Evolutionary conservation across 2,113 vertebrate species (phyloP).

Genomic region (Stomatorhinus ivindoensis): DNA sequence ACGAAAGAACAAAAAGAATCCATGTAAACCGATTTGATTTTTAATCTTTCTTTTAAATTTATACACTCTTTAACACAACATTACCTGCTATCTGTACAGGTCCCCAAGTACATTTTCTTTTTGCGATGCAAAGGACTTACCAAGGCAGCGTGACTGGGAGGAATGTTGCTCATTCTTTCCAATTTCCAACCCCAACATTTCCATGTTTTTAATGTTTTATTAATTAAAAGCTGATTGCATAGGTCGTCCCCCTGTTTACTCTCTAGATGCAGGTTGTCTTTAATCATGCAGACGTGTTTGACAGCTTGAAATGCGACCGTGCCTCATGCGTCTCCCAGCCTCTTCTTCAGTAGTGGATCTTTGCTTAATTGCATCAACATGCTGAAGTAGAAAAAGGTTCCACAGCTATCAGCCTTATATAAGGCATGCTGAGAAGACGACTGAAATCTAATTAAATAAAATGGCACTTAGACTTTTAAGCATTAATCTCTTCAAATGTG

Average conservation of each 20-base stretch:
- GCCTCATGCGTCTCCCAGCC: conserved; percentile 61
- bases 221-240: background rate
- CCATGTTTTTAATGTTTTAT: conserved; percentile 13
- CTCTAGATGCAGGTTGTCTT: conserved; percentile 60
- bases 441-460: background rate
- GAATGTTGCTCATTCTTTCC: background rate
- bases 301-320: conserved; percentile 57
- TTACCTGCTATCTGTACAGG: background rate
- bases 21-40: background rate
- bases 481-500: background rate
- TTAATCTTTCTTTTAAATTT: background rate
- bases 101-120: background rate
- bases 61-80: background rate
- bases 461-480: background rate
- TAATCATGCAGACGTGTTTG: conserved; percentile 66
- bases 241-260: conserved; percentile 59
- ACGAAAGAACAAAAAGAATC: background rate
- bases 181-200: background rate
- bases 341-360: conserved; percentile 46
- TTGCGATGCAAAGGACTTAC: background rate
- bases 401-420: background rate
- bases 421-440: background rate
- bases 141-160: background rate
- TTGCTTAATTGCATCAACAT: conserved; percentile 53
- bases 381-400: conserved; percentile 24